Base-by-base conservation (phyloP, 2,888 invertebrate genomes). In the Spicauda simplicius region DNA sequence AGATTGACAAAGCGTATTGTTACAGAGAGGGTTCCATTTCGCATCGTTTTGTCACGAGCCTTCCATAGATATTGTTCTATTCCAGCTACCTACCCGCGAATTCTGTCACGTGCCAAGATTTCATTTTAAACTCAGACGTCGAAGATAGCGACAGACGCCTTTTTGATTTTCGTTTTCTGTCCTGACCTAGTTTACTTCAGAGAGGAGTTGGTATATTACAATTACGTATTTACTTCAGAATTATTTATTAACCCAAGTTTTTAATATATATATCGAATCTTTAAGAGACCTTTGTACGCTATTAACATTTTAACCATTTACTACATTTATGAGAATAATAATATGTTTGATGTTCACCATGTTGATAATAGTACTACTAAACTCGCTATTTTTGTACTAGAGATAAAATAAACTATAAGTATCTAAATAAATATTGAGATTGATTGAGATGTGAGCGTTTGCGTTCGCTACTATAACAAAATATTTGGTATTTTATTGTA, bases 1-100 rank as follows among this genome's bases (percentile, higher is more conserved):
- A 86, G 86, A 88, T 87, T 88, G 87, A 86, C 89, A 91, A 89
- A 90, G 87, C 86, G 86, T 86, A 88, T 86, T 87, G 89, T 88
- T 83, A 84, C 81, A 85, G 80, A 85, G 82, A 84, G 82, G 81
- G 81, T 83, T 83, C 82, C 81, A 80, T 84, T 8, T 81, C 76
- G 78, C 79, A 77, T 79, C 83, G 83, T 88, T 89, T 87, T 87
- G 85, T 85, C 80, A 78, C 25, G 25, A 78, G 73, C 79, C 80
- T 80, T 77, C 74, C 74, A 74, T 77, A 80, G 80, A 83, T 81
- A 86, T 87, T 87, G 87, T 87, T 33, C 84, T 85, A 77, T 48
- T 16, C 6, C 48, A 25, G 25, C 25, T 48, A 48, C 16, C 48
- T 41, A 16, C 48, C 25, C 60, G 48, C 55, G 16, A 56, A 67